Evolutionary conservation across 1,140 invertebrate species (phyloP), one percentile per base, ranked within the genome.

Genomic region (Palaemon carinicauda): DNA sequence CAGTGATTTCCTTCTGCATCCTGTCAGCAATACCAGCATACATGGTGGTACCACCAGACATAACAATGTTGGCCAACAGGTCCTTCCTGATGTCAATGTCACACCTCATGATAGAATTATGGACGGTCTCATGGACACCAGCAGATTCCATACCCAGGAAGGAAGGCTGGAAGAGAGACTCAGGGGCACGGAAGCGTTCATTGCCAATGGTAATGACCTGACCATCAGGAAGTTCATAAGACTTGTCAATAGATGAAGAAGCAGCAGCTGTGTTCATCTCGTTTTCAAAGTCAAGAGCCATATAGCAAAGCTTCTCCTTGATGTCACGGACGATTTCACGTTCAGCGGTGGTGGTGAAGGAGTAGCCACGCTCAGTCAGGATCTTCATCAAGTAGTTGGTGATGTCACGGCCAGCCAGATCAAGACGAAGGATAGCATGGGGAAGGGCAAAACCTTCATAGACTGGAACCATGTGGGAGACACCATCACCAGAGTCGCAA

Each of bases 211-310:
- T 80, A 31, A 80, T 80, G 17, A 80, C 54, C 27, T 80, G 79
- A 24, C 79, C 79, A 33, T 80, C 79, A 50, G 79, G 79, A 91
- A 98, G 93, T 92, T 98, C 97, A 91, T 98, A 98, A 88, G 79
- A 80, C 94, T 98, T 98, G 92, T 98, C 97, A 89, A 98, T 93
- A 87, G 96, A 97, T 88, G 95, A 96, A 88, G 96, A 97, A 74
- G 95, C 95, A 85, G 97, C 96, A 82, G 97, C 96, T 88, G 96
- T 97, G 90, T 96, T 96, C 97, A 98, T 97, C 75, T 79, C 75
- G 24, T 50, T 53, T 15, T 79, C 75, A 14, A 79, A 79, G n/a
- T 79, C 75, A 27, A 79, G 50, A 24, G 75, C 75, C 19, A 79
- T 79, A 12, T 79, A 79, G 75, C 75, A 79, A 27, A 79, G 75